Evolutionary conservation across 1,140 invertebrate genomes (phyloP), one percentile per base, ranked within the genome.

Genomic region (Achroia grisella): DNA sequence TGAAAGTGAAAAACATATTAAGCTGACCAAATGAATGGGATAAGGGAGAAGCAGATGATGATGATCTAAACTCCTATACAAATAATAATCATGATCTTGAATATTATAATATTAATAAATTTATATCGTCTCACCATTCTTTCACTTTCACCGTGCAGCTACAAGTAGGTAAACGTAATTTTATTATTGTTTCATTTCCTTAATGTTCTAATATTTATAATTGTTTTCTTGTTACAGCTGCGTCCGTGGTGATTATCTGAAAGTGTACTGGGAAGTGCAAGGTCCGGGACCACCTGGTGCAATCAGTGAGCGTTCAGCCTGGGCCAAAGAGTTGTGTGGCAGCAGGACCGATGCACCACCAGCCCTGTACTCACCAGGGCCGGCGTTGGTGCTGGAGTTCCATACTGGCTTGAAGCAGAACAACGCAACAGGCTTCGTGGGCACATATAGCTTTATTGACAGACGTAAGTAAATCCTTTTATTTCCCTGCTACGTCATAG

Each of bases 371-470:
- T 95, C 93, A n/a, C 93, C 93, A 0, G 90, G 91, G 43, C 90
- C 92, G 0, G 90, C 89, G n/a, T 87, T 96, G 23, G 91, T 95
- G 29, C 86, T 96, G 52, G 94, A 96, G 74, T 93, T 96, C 70
- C 94, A 96, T 64, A 89, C 91, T 1, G 88, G 89, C 56, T 77
- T 86, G 32, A 62, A 54, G 43, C 65, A 67, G 31, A 78, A 62
- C 17, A 94, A 93, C 69, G 88, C 90, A 43, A 90, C 90, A 1
- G 94, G 94, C 33, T 96, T 95, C 71, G 87, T 90, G 9, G 94
- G 94, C 29, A 91, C 90, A 32, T 96, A 93, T 84, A 89, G 88
- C 51, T 96, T 95, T 86, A 91, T 95, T 73, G 91, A 95, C 75
- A 92, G 89, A 89, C 88, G 93, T 95, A 80, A 93, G 93, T 91